These are phyloP conservation scores for Anthrax anthrax DNA, from an alignment of 2,888 invertebrate genomes.

Conservation along the genomic window DNA sequence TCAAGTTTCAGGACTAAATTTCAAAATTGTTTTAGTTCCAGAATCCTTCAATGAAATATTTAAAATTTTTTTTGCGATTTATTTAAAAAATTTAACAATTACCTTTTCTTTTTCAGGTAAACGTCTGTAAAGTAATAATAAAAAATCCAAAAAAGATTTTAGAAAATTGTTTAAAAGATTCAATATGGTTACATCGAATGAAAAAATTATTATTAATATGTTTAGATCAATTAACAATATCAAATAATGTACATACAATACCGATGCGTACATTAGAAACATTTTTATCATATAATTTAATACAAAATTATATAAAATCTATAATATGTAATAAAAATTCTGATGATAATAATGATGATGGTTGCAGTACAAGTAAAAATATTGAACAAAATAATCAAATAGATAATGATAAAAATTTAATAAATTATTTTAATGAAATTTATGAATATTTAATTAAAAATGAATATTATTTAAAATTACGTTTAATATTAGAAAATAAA, in stretches of 20 bases:
- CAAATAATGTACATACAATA: slow-evolving; percentile 41
- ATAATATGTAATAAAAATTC: too few species aligned
- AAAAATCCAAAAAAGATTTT: slow-evolving; percentile 27
- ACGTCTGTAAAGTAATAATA: slow-evolving; percentile 30
- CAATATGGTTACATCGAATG: slow-evolving; percentile 29
- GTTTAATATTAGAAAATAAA: slow-evolving; percentile 51
- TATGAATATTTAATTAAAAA: slow-evolving; percentile 27
- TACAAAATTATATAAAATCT: slow-evolving; percentile 31
- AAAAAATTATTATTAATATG: slow-evolving; percentile 30
- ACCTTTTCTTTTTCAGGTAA: slow-evolving; percentile 21
- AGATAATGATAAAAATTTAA: slow-evolving; percentile 11
- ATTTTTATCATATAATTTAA: slow-evolving; percentile 44
- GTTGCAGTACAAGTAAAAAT: too few species aligned
- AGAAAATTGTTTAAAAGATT: slow-evolving; percentile 23
- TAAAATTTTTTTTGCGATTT: too few species aligned
- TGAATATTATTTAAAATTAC: slow-evolving; percentile 56
- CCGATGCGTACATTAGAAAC: slow-evolving; percentile 67
- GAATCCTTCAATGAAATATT: too few species aligned
- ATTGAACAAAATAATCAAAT: slow-evolving; percentile 1
- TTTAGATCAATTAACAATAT: slow-evolving; percentile 25
- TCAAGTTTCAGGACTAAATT: too few species aligned
- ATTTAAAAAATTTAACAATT: too few species aligned
- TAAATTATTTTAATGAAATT: slow-evolving; percentile 25
- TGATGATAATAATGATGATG: background rate
- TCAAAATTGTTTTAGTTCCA: too few species aligned